Percentiles rank a stretch among this genome's conserved stretches.
Conservation (phyloP, 1,140 invertebrate genomes). For the Apis dorsata region DNA sequence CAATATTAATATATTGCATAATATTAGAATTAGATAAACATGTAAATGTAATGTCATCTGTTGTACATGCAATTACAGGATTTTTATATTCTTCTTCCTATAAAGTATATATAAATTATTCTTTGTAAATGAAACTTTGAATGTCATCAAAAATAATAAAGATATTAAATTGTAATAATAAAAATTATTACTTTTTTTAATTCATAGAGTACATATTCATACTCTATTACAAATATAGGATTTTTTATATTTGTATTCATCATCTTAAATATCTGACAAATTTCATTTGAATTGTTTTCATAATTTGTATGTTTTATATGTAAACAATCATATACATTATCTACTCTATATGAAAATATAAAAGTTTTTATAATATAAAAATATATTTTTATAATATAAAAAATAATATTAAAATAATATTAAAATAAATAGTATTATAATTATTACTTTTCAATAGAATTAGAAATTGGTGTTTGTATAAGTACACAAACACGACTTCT, state of each 20-base stretch:
- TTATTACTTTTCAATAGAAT: constrained; percentile 16
- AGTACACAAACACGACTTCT: constrained; percentile 49
- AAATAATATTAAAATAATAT: not conserved
- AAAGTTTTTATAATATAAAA: not conserved
- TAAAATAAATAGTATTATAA: not conserved
- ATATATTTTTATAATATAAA: not conserved
- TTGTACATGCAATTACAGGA: too few species aligned
- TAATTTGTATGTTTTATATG: constrained; percentile 18
- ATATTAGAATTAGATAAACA: constrained; percentile 23
- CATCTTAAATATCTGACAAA: constrained; percentile 28
- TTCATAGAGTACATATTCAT: constrained; percentile 47
- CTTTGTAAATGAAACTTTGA: not conserved
- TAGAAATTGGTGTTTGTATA: constrained; percentile 31
- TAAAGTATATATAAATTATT: constrained; percentile 2
- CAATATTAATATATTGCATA: not conserved
- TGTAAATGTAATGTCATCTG: not conserved
- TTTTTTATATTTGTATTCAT: constrained; percentile 9
- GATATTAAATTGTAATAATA: not conserved
- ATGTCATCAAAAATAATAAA: not conserved
- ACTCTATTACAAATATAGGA: constrained; percentile 58
- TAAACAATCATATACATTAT: constrained; percentile 19
- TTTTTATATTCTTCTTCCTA: constrained; percentile 6
- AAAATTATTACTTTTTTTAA: constrained; percentile 9
- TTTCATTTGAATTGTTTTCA: not conserved
- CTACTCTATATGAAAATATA: constrained; percentile 5